These are phyloP conservation scores for Nesogale talazaci DNA, from an alignment of 2,113 vertebrate species.

Conservation along the genomic window DNA sequence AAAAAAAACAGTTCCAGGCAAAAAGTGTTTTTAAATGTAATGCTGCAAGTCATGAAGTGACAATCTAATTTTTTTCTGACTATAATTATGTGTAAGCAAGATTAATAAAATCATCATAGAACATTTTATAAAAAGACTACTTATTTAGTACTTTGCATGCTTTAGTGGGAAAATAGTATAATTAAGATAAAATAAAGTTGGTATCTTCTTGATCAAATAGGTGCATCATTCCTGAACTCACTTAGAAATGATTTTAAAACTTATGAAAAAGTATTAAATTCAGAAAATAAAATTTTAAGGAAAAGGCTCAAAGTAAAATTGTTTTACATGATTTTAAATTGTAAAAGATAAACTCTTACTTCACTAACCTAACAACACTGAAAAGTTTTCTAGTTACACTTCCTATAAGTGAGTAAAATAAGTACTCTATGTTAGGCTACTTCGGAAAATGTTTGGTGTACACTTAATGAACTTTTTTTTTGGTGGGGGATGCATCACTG, in stretches of 20 bases:
- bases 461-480: conserved; percentile 44
- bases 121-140: conserved; percentile 23
- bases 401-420: not conserved
- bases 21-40: not conserved
- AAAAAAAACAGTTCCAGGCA: not conserved
- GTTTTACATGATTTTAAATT: conserved; percentile 40
- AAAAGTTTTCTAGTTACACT: conserved; percentile 57
- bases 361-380: conserved; percentile 26
- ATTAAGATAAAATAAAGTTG: conserved; percentile 48
- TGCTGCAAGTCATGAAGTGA: not conserved
- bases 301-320: not conserved
- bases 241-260: conserved; percentile 10
- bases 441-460: conserved; percentile 27
- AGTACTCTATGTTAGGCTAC: not conserved
- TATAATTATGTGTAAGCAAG: conserved; percentile 37
- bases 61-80: conserved; percentile 15
- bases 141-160: conserved; percentile 23
- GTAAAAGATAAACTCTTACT: conserved; percentile 42
- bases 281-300: no score
- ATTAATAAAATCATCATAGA: conserved; percentile 32
- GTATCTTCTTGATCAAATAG: not conserved
- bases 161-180: not conserved
- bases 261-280: conserved; percentile 18
- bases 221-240: conserved; percentile 18
- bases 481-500: no score